Evolutionary conservation across 1,140 invertebrate genomes (phyloP), one percentile per base, ranked within the genome.

Genomic region (Dryas iulia): DNA sequence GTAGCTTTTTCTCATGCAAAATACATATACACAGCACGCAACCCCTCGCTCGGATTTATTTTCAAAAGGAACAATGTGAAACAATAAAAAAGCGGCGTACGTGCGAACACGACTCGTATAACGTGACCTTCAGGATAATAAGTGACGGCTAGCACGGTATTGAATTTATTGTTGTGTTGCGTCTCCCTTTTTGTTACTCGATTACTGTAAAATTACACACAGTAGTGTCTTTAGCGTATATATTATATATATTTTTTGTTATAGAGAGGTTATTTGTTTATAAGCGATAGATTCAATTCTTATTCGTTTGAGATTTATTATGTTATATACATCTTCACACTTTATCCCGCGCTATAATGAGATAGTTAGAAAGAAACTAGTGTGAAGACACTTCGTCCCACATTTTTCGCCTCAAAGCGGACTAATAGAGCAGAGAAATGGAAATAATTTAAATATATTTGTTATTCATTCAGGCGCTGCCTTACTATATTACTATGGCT

Each of bases 1-100:
- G 79, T 81, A 78, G 77, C 73, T 76, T 78, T 84, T 83, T 85
- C 76, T 84, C 82, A 88, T 88, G 84, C 79, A 86, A 88, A 88
- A 86, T 83, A 86, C 76, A 82, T 83, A 82, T 75, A 81, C 74
- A 78, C 64, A 69, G 71, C 84, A 88, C 84, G 86, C 86, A 81
- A 88, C 72, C 76, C 73, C 67, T 66, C 59, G 69, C 69, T 70
- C 66, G 76, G 76, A 84, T 80, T 84, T 86, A 85, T 84, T 83
- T 84, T 79, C 73, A 78, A 84, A 82, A 78, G 77, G 78, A 84
- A 86, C 81, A 83, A 86, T 82, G 77, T 74, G 77, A 82, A 82
- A 85, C 82, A 88, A 86, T 86, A 84, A 84, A 85, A 82, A 83
- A 82, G 69, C 66, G 77, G 56, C 78, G 77, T 78, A 83, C 79